Percentiles rank a stretch among this genome's conserved stretches.
These are phyloP conservation scores for Drosophila atroscutellata DNA, from an alignment of 2,888 invertebrate species.

Conservation along the genomic window DNA sequence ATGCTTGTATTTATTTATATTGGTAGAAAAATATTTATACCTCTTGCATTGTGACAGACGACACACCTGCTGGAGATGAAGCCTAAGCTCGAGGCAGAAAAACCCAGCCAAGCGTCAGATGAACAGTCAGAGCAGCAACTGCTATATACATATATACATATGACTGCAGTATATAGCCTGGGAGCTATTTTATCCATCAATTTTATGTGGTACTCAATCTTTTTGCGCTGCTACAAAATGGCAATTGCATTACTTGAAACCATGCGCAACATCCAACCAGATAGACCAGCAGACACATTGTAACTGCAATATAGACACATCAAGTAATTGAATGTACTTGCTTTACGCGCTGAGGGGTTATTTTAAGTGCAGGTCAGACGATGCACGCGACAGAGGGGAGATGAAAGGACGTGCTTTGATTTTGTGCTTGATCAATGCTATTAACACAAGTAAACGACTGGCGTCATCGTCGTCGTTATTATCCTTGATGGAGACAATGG, in stretches of 20 bases:
- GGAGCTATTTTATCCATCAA: constrained; percentile 67
- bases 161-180: constrained; percentile 4
- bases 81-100: background rate
- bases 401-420: constrained; percentile 52
- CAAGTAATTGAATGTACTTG: constrained; percentile 77
- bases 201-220: constrained; percentile 66
- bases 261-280: constrained; percentile 10
- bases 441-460: constrained; percentile 69
- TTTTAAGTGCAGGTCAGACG: constrained; percentile 9
- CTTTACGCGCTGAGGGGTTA: constrained; percentile 34
- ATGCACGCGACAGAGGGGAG: background rate
- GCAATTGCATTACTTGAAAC: constrained; percentile 64
- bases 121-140: constrained; percentile 29
- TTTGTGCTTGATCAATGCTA: constrained; percentile 62
- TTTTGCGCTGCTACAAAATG: constrained; percentile 57
- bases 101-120: constrained; percentile 14
- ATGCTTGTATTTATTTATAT: constrained; percentile 42
- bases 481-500: constrained; percentile 24
- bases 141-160: background rate
- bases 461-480: constrained; percentile 31
- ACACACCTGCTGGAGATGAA: constrained; percentile 33
- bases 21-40: constrained; percentile 42
- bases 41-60: constrained; percentile 36
- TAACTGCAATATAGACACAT: constrained; percentile 67
- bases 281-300: constrained; percentile 53